A percentile compares a stretch with the other conserved stretches of the same genome.
Conservation (phyloP, 2,113 vertebrate genomes). For the Nycticryphes semicollaris region DNA sequence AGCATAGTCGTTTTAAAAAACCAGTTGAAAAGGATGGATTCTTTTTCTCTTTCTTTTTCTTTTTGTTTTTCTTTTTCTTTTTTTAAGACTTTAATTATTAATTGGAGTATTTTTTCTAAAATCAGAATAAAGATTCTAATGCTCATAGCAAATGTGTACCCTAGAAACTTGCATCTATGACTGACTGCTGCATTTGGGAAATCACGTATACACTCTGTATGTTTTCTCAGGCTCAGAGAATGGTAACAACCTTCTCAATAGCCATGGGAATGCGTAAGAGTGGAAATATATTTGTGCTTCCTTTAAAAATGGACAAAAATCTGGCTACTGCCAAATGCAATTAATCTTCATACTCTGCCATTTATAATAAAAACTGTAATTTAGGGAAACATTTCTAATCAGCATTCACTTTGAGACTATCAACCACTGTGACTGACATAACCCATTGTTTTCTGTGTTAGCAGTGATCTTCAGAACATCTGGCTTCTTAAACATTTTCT, state of each 20-base stretch:
- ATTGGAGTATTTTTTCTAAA: background rate
- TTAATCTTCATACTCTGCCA: background rate
- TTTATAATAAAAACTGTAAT: background rate
- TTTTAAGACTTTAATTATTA: background rate
- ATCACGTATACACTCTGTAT: accelerated
- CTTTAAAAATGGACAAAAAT: background rate
- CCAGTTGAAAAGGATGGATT: background rate
- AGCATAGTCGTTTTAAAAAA: background rate
- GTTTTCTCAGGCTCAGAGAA: background rate
- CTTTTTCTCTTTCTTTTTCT: too few species aligned
- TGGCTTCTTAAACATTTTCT: background rate
- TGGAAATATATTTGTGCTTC: background rate
- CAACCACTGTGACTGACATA: background rate
- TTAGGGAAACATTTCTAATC: background rate
- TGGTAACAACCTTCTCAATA: background rate
- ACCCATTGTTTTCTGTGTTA: background rate
- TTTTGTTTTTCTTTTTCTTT: too few species aligned
- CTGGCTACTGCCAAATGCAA: background rate
- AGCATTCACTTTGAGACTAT: background rate
- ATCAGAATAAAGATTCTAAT: background rate
- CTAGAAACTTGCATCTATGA: background rate
- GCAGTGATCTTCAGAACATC: background rate
- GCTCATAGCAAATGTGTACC: background rate
- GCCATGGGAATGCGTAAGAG: background rate
- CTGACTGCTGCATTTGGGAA: background rate